Base-by-base conservation (phyloP, 35 echinoderm and acorn worm genomes). In the Heliocidaris tuberculata region DNA sequence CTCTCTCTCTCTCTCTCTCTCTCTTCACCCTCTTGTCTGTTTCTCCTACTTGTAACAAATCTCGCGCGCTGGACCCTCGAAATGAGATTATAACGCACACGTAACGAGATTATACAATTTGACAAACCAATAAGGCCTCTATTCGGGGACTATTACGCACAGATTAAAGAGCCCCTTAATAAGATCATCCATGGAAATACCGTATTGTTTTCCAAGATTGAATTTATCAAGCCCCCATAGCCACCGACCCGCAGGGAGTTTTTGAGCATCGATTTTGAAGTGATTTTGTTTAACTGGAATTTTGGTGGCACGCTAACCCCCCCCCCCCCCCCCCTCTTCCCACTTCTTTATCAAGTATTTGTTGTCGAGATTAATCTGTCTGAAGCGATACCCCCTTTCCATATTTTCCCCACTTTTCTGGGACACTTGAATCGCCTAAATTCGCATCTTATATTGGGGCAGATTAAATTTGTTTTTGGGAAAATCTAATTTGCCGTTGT, bases 101-200 rank as follows among this genome's bases (percentile, higher is more conserved):
- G 24, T 93, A 93, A 93, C 50, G 91, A 93, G 50, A 93, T 93
- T 93, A 59, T 59, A 50, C 91, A 93, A 93, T 93, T 93, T 93
- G 91, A 93, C 91, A 93, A 93, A 93, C 91, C 91, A 59, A 93
- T 50, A 93, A 93, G 50, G 50, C 50, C 50, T 42, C 47, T 48
- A 93, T 93, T 93, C 48, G 49, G 50, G 19, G 48, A 59, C 91
- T 93, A 93, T 93, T 93, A 93, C 13, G 91, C 48, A 48, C 91
- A 52, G 91, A 93, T 93, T 93, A 93, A 59, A 49, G 91, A 59
- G 91, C 48, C 50, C 5, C 31, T 59, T 93, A 93, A 93, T 93
- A 59, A 30, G 49, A 93, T 93, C 31, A 93, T 93, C 91, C 21
- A 48, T n/a, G 16, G 48, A 59, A 93, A 93, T 93, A 50, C 50